Evolutionary conservation across 2,888 invertebrate genomes (phyloP).

Genomic region (Brenthis hecate): DNA sequence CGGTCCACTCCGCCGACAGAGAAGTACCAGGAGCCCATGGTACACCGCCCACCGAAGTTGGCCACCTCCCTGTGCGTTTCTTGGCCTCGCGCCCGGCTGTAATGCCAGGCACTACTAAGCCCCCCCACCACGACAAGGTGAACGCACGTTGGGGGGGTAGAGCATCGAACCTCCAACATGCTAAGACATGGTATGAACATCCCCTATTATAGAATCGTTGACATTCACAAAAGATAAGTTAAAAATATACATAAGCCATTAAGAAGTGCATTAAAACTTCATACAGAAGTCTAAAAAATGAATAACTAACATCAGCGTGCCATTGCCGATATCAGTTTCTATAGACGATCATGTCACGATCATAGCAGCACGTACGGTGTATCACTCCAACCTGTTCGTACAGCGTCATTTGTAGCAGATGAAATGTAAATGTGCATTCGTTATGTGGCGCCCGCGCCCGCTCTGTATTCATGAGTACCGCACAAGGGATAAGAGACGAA

Average conservation of each 20-base stretch:
- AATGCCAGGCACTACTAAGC: too few species aligned
- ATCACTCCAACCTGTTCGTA: conserved; percentile 65
- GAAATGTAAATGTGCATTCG: conserved; percentile 81
- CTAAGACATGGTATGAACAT: too few species aligned
- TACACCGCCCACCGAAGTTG: too few species aligned
- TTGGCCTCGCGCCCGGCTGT: too few species aligned
- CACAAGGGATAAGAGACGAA: conserved; percentile 41
- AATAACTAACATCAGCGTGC: conserved; percentile 8
- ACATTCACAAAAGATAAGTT: too few species aligned
- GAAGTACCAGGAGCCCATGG: too few species aligned
- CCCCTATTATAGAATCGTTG: too few species aligned
- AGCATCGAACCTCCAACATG: too few species aligned
- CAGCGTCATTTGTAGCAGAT: conserved; percentile 80
- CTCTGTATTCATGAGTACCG: conserved; percentile 77
- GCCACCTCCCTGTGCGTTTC: too few species aligned
- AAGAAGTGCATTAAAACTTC: neutral
- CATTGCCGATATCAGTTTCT: conserved; percentile 8
- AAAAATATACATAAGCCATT: neutral
- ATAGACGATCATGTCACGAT: conserved; percentile 51
- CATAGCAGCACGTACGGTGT: conserved; percentile 56
- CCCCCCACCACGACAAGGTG: too few species aligned
- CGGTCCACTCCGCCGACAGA: too few species aligned
- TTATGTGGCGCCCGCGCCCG: conserved; percentile 75
- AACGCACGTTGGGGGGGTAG: too few species aligned
- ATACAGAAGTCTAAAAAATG: conserved; percentile 6